phyloP scores from a whole-genome alignment of 2,888 invertebrate species.

The Muscina levida region DNA sequence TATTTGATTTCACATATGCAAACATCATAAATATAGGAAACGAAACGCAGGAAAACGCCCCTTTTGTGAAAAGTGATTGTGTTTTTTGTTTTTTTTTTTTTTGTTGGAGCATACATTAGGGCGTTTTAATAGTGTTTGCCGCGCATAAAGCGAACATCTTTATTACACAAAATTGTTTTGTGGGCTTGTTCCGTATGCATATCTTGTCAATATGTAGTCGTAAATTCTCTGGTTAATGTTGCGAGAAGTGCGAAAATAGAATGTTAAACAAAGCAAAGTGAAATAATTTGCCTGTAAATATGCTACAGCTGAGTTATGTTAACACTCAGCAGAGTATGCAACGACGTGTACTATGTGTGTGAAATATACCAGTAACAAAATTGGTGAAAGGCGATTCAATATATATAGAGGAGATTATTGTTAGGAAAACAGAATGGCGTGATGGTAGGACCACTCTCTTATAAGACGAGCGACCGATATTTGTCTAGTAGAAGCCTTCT shows the following conservation, averaged over 20 bases:
- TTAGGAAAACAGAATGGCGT: too few species aligned
- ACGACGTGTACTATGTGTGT: conserved; percentile 8
- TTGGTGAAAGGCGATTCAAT: too few species aligned
- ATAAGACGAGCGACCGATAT: too few species aligned
- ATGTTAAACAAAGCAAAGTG: conserved; percentile 25
- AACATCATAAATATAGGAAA: background rate
- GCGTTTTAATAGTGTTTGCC: conserved; percentile 65
- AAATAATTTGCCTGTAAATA: conserved; percentile 37
- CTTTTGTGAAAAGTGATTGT: conserved; percentile 5
- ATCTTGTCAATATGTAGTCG: conserved; percentile 67
- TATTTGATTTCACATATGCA: conserved; percentile 6
- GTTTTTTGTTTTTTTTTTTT: conserved; percentile 36
- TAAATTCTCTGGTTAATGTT: conserved; percentile 79
- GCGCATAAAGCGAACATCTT: conserved; percentile 54
- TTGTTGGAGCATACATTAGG: conserved; percentile 46
- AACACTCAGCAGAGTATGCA: conserved; percentile 17
- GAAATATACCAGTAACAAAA: background rate
- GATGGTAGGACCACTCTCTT: too few species aligned
- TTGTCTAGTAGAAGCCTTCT: too few species aligned
- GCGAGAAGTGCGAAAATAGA: conserved; percentile 76
- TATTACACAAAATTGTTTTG: conserved; percentile 49
- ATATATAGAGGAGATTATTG: too few species aligned
- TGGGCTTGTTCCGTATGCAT: conserved; percentile 42
- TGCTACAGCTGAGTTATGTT: conserved; percentile 22
- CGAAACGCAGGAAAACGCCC: conserved; percentile 33